A percentile compares a stretch with the other conserved stretches of the same genome.
phyloP scores from a whole-genome alignment of 2,797 vertebrate species.

The Alauda arvensis region DNA sequence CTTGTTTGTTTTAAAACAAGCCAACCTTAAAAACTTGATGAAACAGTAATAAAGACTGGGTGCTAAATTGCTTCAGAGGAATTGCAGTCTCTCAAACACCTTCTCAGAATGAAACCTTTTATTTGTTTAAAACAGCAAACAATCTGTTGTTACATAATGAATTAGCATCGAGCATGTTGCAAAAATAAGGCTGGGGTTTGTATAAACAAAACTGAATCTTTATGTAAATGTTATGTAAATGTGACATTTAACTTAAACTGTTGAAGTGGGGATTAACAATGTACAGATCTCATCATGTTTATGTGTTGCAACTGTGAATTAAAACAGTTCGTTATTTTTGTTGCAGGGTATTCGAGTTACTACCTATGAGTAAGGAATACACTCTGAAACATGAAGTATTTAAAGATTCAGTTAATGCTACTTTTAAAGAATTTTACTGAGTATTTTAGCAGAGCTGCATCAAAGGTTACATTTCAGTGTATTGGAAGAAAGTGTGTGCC shows the following conservation, averaged over 20 bases:
- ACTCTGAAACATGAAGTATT: neutral
- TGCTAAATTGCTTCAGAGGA: neutral
- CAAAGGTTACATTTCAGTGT: neutral
- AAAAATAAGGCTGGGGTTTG: slow-evolving; percentile 46
- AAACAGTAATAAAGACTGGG: neutral
- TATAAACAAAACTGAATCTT: slow-evolving; percentile 52
- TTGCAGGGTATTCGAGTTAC: slow-evolving; percentile 10
- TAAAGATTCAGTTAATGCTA: neutral
- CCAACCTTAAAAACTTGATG: neutral
- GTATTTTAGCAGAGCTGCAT: neutral
- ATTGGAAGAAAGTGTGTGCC: neutral
- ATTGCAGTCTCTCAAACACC: neutral
- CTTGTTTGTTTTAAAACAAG: neutral
- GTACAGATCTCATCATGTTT: slow-evolving; percentile 51
- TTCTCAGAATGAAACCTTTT: neutral
- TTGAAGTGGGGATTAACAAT: slow-evolving; percentile 51
- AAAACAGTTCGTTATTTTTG: slow-evolving; percentile 39
- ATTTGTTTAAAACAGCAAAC: neutral
- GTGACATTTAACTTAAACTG: slow-evolving; percentile 59
- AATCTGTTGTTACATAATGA: slow-evolving; percentile 50
- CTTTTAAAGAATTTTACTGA: neutral
- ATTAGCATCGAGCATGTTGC: slow-evolving; percentile 26
- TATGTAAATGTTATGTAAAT: slow-evolving; percentile 66
- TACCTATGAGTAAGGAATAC: neutral
- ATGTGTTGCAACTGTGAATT: slow-evolving; percentile 33